Evolutionary conservation across 2,888 invertebrate genomes (phyloP).

Genomic region (Pseudococcus longispinus): DNA sequence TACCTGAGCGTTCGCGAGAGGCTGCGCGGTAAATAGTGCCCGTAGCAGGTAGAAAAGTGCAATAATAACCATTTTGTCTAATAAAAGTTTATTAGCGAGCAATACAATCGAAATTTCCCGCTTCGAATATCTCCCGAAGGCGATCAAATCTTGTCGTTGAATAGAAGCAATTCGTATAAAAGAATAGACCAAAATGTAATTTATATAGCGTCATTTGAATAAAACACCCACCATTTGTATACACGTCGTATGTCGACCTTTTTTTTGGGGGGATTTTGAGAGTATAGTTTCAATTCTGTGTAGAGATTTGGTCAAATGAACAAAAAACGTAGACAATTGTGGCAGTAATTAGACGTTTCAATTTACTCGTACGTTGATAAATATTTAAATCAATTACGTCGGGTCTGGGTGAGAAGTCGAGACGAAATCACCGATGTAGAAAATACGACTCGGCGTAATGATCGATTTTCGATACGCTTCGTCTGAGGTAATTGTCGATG

Average conservation of each 20-base stretch:
- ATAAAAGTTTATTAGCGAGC: constrained; percentile 45
- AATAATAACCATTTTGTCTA: constrained; percentile 42
- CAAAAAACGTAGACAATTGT: background rate
- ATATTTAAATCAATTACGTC: background rate
- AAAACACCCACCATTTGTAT: constrained; percentile 24
- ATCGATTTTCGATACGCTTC: background rate
- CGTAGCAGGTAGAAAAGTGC: constrained; percentile 38
- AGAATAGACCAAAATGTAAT: constrained; percentile 14
- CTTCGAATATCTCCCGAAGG: background rate
- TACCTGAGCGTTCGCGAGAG: constrained; percentile 36
- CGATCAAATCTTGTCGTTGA: background rate
- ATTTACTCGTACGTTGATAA: background rate
- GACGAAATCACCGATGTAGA: background rate
- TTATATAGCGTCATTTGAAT: constrained; percentile 23
- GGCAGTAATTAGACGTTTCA: background rate
- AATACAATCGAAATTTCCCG: constrained; percentile 37
- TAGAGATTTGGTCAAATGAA: background rate
- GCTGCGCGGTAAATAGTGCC: constrained; percentile 3
- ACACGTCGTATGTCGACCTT: background rate
- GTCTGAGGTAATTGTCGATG: background rate
- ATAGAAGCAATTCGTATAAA: background rate
- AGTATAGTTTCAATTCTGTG: background rate
- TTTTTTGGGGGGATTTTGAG: background rate
- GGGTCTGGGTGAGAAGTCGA: background rate
- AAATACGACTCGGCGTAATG: background rate